Evolutionary conservation across 2,113 vertebrate species (phyloP), one percentile per base, ranked within the genome.

Genomic region (Tylochromis polylepis): DNA sequence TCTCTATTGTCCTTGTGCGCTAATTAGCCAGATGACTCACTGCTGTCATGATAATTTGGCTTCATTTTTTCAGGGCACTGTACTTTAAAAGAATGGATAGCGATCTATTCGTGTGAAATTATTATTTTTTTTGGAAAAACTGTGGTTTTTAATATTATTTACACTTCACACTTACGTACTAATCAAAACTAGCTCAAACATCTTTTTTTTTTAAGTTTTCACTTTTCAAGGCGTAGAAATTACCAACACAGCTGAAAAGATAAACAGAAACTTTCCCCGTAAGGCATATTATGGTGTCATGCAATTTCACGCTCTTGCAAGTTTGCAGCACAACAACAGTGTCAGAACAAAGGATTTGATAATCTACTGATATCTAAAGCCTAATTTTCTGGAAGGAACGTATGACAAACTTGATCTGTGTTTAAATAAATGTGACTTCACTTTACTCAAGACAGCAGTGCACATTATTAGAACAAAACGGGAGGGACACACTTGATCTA

Each of bases 11-110:
- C 60, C 70, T 82, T 86, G 65, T 36, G n/a, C 60, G 75, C 82
- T 81, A 83, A 92, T 93, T 89, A 91, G 67, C 79, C 16, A 53
- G 11, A 87, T 79, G 81, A 88, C 46, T 92, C 78, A 81, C 24
- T 84, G 85, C 62, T 86, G 89, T 58, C 38, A 31, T 75, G 65
- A 89, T 75, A 49, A 81, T 70, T 84, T 84, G 79, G 62, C 86
- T 83, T 87, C 4, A 83, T 70, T 77, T 85, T 85, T 84, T 3
- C 29, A 56, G 38, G 31, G 38, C 72, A 77, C 22, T 18, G 67
- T 46, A 83, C 87, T 70, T 60, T 27, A 58, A 88, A 24, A 53
- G 38, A 16, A 34, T 59, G 14, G 41, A 79, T 31, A 55, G 10
- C 41, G 4, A 29, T 62, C 27, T 83, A 38, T 93, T 82, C 11